Percentiles rank a stretch among this genome's conserved stretches.
These are phyloP conservation scores for Lycia hirtaria DNA, from an alignment of 2,888 invertebrate genomes.

Conservation along the genomic window DNA sequence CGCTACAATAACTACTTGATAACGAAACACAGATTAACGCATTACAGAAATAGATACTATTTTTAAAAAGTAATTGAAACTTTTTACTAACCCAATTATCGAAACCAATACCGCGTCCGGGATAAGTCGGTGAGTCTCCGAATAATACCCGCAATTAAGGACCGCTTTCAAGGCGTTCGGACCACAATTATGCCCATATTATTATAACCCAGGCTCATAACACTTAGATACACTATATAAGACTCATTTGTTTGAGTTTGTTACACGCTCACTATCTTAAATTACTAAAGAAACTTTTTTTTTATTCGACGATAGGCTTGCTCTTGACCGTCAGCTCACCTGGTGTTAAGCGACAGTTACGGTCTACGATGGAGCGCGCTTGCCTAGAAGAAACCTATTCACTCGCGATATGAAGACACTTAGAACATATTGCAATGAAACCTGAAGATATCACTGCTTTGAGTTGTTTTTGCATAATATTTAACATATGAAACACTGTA, in stretches of 20 bases:
- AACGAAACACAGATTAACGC: not conserved
- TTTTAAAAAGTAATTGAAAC: constrained; percentile 8
- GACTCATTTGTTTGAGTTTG: not conserved
- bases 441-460: too few relatives aligned
- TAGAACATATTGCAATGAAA: too few relatives aligned
- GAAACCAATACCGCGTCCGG: constrained; percentile 51
- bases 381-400: too few relatives aligned
- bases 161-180: constrained; percentile 74
- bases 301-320: too few relatives aligned
- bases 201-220: constrained; percentile 77
- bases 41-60: not conserved
- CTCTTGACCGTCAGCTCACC: too few relatives aligned
- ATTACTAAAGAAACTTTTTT: too few relatives aligned
- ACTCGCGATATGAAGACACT: too few relatives aligned
- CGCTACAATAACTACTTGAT: too few relatives aligned
- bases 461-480: too few relatives aligned
- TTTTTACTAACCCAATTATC: constrained; percentile 34
- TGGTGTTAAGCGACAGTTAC: too few relatives aligned
- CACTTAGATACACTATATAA: constrained; percentile 26
- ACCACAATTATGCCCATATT: constrained; percentile 81
- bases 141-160: constrained; percentile 63
- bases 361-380: too few relatives aligned
- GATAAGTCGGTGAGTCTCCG: constrained; percentile 41
- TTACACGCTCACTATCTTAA: not conserved
- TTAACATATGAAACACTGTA: too few relatives aligned